Evolutionary conservation across 2,888 invertebrate species (phyloP), one percentile per base, ranked within the genome.

Genomic region (Nudaria mundana): DNA sequence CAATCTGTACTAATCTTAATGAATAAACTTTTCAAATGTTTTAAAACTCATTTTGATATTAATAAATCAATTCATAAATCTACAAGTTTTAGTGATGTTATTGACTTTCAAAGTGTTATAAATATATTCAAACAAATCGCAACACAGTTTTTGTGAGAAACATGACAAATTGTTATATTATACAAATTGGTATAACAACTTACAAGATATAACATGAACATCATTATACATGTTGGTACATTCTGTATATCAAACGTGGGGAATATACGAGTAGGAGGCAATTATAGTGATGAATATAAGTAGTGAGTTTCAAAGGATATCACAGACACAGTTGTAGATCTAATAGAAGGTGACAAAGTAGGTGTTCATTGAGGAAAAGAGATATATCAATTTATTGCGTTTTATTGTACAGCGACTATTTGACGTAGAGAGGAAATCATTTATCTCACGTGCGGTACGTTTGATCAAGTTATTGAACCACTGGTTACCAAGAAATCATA

Each of bases 371-470:
- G 68, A 74, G 57, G 56, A 57, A 80, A 82, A 79, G 76, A 74
- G 70, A 78, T 75, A 76, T 74, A 71, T 11, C 76, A 81, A 76
- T 81, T 76, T 79, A 80, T 82, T 82, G 77, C 72, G 66, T 71
- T 66, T 76, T 70, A 75, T 78, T 82, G 78, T 78, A 66, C 59
- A 68, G 66, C 81, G 78, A 76, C 80, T 82, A 81, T 79, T 85
- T 81, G 81, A 71, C 60, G 68, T 56, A 42, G 63, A 74, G 76
- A 82, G 82, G 82, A 84, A 82, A 82, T 83, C 71, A 81, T 81
- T 84, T 85, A 81, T 86, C 84, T 74, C 76, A 69, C 70, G 62
- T 5, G 5, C 12, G 65, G 52, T 58, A 63, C 56, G 56, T 52
- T 67, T 66, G 64, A 42, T 48, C 37, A 45, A 37, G 30, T 48